Base-by-base conservation (phyloP, 2,113 vertebrate genomes). In the Psilopsiagon aymara region DNA sequence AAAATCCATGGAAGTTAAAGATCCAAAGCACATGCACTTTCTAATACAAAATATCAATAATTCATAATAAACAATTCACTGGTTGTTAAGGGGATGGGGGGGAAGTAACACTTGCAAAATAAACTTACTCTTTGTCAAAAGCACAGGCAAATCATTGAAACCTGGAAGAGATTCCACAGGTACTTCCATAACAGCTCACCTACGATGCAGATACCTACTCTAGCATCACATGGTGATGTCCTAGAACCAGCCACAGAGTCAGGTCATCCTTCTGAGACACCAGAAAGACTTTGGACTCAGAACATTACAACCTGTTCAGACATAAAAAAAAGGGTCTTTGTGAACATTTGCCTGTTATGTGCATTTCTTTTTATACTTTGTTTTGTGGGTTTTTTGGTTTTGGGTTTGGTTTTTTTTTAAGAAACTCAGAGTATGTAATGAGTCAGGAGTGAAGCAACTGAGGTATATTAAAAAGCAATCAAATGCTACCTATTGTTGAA, bases 201-300 rank as follows among this genome's bases (percentile, higher is more conserved):
- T 60, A 1, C 12, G 12, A 3, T 1, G 4, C 63, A 92, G 43
- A 10, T 16, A 53, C 23, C 64, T 85, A 5, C 44, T 68, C 17
- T 27, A 44, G 17, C n/a, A 10, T 69, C 49, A 24, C 27, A 1
- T 1, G 13, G 35, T 9, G 13, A 24, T 16, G 14, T 66, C 27
- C 67, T 66, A 79, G 57, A 66, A 35, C 47, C 33, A 73, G 12
- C 10, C 43, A 21, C 6, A 5, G 35, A 1, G 0, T 11, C 0
- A 0, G 23, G 10, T 66, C 28, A 21, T 88, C 20, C 18, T 75
- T 17, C 63, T 43, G 37, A 75, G 73, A 13, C 6, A 14, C 24
- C 57, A 76, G 16, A 47, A 82, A 52, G 16, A 11, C 35, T 87
- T 25, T 25, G 66, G 31, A 11, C 28, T 70, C 37, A 2, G 1